Conservation (phyloP, 1,140 invertebrate species). For the Charaxes varanes region DNA sequence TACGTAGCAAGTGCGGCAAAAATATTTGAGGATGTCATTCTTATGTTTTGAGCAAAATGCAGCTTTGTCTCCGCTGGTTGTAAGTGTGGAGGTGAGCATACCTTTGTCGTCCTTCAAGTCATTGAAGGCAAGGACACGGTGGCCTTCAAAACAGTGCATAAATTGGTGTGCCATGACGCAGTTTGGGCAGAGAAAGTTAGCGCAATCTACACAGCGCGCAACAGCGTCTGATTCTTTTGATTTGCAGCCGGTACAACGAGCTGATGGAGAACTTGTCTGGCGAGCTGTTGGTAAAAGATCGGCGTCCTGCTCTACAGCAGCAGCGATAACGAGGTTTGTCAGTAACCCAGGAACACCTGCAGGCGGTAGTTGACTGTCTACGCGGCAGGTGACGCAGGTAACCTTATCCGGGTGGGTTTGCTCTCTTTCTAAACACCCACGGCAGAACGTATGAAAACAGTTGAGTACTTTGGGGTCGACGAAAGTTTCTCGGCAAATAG, state of each 20-base stretch:
- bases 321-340: conserved; percentile 79
- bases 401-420: conserved; percentile 85
- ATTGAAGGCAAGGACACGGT: conserved; percentile 88
- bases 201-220: conserved; percentile 95
- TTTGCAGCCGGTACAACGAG: conserved; percentile 91
- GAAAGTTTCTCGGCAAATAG: conserved; percentile 86
- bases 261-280: conserved; percentile 59
- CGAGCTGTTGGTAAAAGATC: conserved; percentile 67
- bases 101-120: conserved; percentile 76
- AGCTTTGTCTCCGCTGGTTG: conserved; percentile 78
- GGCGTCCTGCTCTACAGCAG: conserved; percentile 74
- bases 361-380: conserved; percentile 78
- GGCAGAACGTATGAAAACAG: conserved; percentile 90
- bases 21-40: conserved; percentile 91
- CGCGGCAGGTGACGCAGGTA: conserved; percentile 86
- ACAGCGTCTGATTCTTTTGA: conserved; percentile 89
- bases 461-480: conserved; percentile 83
- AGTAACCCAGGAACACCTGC: conserved; percentile 78
- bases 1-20: conserved; percentile 91
- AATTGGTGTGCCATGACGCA: conserved; percentile 98
- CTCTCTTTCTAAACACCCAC: conserved; percentile 84
- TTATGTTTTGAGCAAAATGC: conserved; percentile 89
- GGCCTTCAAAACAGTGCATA: conserved; percentile 98
- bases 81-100: conserved; percentile 55
- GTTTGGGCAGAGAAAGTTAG: conserved; percentile 95